Percentiles rank a stretch among this genome's conserved stretches.
phyloP scores from a whole-genome alignment of 2,797 vertebrate genomes.

The Chanos chanos region DNA sequence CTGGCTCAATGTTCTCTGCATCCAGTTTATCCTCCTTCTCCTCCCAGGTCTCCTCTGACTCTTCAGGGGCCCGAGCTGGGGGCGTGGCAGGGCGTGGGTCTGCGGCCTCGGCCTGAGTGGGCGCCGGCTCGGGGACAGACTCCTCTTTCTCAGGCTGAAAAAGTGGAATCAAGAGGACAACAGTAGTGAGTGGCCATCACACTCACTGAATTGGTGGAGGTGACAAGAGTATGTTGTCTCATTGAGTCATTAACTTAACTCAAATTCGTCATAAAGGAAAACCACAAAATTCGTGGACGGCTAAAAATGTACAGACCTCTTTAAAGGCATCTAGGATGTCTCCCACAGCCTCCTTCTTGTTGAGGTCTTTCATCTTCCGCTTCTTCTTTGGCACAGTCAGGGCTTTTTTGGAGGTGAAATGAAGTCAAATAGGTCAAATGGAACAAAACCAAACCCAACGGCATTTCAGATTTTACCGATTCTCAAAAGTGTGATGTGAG shows the following conservation, averaged over 20 bases:
- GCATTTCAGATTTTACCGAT: background rate
- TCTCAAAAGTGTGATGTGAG: background rate
- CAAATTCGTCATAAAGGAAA: no score
- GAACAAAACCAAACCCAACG: background rate
- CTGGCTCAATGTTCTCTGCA: slow-evolving; percentile 76
- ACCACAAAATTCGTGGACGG: no score
- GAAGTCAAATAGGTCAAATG: background rate
- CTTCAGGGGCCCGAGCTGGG: slow-evolving; percentile 66
- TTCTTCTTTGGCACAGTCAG: slow-evolving; percentile 92
- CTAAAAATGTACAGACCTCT: slow-evolving; percentile 71
- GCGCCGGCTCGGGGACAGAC: slow-evolving; percentile 63
- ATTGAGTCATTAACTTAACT: no score
- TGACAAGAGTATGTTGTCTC: background rate
- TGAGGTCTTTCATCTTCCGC: slow-evolving; percentile 89
- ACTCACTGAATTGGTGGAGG: no score
- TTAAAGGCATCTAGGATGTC: slow-evolving; percentile 95
- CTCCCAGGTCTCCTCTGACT: slow-evolving; percentile 89
- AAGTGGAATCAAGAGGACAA: background rate
- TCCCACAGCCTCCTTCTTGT: slow-evolving; percentile 91
- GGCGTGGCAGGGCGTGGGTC: slow-evolving; percentile 48
- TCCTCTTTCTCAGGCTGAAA: slow-evolving; percentile 66
- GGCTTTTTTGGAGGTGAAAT: slow-evolving; percentile 59
- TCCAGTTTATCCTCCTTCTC: slow-evolving; percentile 93
- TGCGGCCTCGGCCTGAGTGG: slow-evolving; percentile 61
- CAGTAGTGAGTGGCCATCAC: no score